These are phyloP conservation scores for Neosilurus mollespiculum DNA, from an alignment of 2,797 vertebrate genomes.

Conservation along the genomic window DNA sequence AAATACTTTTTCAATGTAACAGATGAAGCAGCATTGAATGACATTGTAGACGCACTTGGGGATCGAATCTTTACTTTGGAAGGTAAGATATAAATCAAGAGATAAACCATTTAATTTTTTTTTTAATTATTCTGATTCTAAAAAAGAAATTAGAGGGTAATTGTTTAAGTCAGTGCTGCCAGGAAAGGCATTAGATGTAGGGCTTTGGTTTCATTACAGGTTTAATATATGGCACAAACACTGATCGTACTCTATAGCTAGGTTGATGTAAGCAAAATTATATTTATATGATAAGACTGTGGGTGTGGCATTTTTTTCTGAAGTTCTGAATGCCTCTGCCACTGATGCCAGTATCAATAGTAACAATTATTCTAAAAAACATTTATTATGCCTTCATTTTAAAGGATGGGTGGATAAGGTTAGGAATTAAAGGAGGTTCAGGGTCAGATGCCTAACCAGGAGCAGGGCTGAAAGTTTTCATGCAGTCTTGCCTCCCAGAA, in stretches of 20 bases:
- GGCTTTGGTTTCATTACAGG: neutral
- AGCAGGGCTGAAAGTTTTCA: conserved; percentile 11
- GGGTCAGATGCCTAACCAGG: neutral
- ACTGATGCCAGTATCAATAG: too few relatives aligned
- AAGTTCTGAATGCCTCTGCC: neutral
- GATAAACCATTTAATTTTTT: neutral
- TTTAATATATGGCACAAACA: neutral
- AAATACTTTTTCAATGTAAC: conserved; percentile 96
- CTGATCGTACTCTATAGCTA: neutral
- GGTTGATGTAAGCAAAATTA: neutral
- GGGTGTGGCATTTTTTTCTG: neutral
- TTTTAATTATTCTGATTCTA: neutral
- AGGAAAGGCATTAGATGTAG: neutral
- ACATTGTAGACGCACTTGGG: conserved; percentile 93
- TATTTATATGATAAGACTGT: neutral
- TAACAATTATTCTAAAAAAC: neutral
- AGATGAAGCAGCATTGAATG: conserved; percentile 89
- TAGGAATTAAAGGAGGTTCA: conserved; percentile 47
- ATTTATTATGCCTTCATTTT: neutral
- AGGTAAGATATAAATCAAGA: conserved; percentile 70
- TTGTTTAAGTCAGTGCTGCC: neutral
- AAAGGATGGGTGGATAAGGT: conserved; percentile 21
- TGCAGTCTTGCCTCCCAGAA: conserved; percentile 50
- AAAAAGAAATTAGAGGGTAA: neutral
- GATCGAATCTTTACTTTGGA: conserved; percentile 94